Base-by-base conservation (phyloP, 2,888 invertebrate genomes). In the Cheilosia urbana region DNA sequence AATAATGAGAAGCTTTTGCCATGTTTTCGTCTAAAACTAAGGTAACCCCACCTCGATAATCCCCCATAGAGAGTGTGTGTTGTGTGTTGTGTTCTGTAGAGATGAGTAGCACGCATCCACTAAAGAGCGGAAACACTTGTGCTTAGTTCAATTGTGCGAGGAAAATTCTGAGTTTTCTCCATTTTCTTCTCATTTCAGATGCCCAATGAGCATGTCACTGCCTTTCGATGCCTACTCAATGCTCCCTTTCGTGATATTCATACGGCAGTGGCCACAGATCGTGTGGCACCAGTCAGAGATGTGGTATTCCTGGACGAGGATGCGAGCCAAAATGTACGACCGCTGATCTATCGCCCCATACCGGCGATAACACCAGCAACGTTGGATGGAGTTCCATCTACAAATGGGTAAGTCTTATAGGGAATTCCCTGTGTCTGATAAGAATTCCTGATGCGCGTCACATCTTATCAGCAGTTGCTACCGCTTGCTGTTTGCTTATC, bases 211-310 rank as follows among this genome's bases (percentile, higher is more conserved):
- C 87, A 89, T 63, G 88, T 88, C 37, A 85, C 88, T 62, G 87
- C 89, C 27, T 88, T 92, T 42, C 90, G 91, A 71, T 92, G 91
- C 66, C 87, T 92, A 2, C 85, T 92, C 34, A 89, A 91, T 79
- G 90, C 90, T 6, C 89, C 92, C 17, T 91, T 92, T 72, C 90
- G 91, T 15, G 91, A 92, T 85, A 87, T 91, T 34, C 90, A 91
- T 65, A 89, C 91, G 34, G 90, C 91, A 42, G 88, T 88, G 30
- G 87, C 88, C 37, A 87, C 88, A 79, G 82, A 82, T 78, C 91
- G 91, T 27, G 73, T 90, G 17, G 89, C 90, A 34, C 90, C 91
- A 45, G 90, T 91, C 11, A 90, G 91, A 79, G 91, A 91, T 88
- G 90, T 90, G 40, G 91, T 91, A 47, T 91, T 90, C 71, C 87